Base-by-base conservation (phyloP, 2,113 vertebrate genomes). In the Dascyllus trimaculatus region DNA sequence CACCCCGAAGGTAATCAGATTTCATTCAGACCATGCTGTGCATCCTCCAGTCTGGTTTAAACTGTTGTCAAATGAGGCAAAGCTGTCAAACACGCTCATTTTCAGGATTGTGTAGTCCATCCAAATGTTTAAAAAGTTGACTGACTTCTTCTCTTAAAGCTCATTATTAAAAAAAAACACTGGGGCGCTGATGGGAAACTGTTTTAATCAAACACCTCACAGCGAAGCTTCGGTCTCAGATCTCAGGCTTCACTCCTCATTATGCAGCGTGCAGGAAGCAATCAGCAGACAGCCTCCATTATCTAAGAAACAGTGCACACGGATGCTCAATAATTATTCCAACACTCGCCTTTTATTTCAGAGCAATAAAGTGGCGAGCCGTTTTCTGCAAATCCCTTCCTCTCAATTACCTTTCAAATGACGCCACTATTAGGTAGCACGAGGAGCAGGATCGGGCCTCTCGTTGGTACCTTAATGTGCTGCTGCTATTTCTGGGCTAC, bases 361-460 rank as follows among this genome's bases (percentile, higher is more conserved):
- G 49, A 62, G 80, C 76, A 71, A 82, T 85, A 58, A 85, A 85
- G 73, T 79, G 45, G 63, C 3, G 26, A 71, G 75, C 22, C 71
- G 25, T 73, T 65, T 65, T 57, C 62, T n/a, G 46, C 73, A 61
- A 14, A 75, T 61, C 63, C 61, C 80, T 80, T 87, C 80, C 85
- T 88, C 85, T 74, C 78, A 70, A 87, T 87, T 87, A 81, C 72
- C 73, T 87, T 80, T 75, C 43, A 43, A 84, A 85, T 65, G 78
- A 76, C 71, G 13, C 75, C 2, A 46, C 61, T 60, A 80, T 84
- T 84, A 87, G 70, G 48, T 32, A 19, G 54, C 72, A 85, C 77
- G 81, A 82, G 77, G 70, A 59, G 32, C 29, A 0, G 0, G 68
- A 61, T 59, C 3, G 74, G 9, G 61, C 65, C n/a, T 1, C 71